Conservation (phyloP, 2,797 vertebrate genomes). For the Falco rusticolus region DNA sequence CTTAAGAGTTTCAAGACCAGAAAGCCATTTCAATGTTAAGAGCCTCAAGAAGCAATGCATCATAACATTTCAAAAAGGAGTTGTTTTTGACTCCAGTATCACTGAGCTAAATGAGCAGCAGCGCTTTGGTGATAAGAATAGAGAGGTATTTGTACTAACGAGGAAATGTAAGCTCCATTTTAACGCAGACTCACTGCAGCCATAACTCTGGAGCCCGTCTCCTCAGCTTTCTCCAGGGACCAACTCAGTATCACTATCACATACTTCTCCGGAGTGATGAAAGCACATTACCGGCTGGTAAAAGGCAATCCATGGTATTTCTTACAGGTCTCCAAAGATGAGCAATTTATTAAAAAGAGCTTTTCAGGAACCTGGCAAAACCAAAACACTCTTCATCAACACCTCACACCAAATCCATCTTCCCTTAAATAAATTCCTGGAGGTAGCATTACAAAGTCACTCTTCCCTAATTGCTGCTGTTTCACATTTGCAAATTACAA, state of each 20-base stretch:
- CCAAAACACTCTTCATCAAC: background rate
- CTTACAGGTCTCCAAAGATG: slow-evolving; percentile 55
- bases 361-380: slow-evolving; percentile 44
- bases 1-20: background rate
- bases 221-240: slow-evolving; percentile 37
- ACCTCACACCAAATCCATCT: background rate
- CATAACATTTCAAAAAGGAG: background rate
- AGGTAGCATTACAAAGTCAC: background rate
- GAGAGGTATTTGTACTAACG: background rate
- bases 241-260: slow-evolving; percentile 40
- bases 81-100: background rate
- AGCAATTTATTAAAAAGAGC: slow-evolving; percentile 59
- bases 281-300: slow-evolving; percentile 59
- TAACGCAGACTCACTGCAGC: background rate
- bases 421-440: slow-evolving; percentile 1
- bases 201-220: slow-evolving; percentile 19
- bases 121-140: background rate
- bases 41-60: background rate
- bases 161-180: slow-evolving; percentile 33
- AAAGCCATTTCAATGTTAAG: background rate
- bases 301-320: slow-evolving; percentile 47
- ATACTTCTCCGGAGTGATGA: slow-evolving; percentile 47
- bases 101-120: background rate
- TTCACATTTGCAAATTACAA: slow-evolving; percentile 2
- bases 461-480: slow-evolving; percentile 22